Percentiles rank a stretch among this genome's conserved stretches.
Evolutionary conservation across 2,888 invertebrate species (phyloP).

Genomic region (Epirrhoe alternata): DNA sequence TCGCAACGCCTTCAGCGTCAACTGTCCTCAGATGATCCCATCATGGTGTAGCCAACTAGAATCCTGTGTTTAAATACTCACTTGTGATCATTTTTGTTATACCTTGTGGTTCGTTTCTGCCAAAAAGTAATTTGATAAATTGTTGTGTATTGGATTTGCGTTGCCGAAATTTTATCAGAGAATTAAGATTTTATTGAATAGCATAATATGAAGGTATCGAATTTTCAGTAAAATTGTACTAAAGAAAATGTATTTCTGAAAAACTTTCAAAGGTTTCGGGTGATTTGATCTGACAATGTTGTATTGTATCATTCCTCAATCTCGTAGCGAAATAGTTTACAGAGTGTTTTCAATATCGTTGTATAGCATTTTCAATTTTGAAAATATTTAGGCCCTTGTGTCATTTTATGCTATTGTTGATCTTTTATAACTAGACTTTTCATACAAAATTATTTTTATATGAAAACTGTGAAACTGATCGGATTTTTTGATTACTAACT

Average conservation of each 20-base stretch:
- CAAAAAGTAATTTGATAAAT: constrained; percentile 35
- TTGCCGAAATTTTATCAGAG: constrained; percentile 7
- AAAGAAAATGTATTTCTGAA: background rate
- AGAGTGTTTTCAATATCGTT: constrained; percentile 24
- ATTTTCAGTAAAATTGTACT: constrained; percentile 6
- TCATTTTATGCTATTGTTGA: constrained; percentile 35
- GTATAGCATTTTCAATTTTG: constrained; percentile 29
- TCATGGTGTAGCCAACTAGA: constrained; percentile 72
- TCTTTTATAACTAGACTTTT: constrained; percentile 37
- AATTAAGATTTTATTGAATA: constrained; percentile 11
- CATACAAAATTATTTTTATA: constrained; percentile 36
- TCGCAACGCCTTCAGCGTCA: constrained; percentile 78
- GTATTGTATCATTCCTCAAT: constrained; percentile 22
- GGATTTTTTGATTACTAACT: constrained; percentile 41
- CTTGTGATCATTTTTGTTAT: constrained; percentile 25
- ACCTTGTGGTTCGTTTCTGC: constrained; percentile 28
- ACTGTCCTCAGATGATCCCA: constrained; percentile 82
- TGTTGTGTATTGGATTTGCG: constrained; percentile 15
- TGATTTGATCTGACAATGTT: constrained; percentile 25
- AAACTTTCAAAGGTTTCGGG: constrained; percentile 12
- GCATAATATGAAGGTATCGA: constrained; percentile 18
- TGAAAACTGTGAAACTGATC: constrained; percentile 29
- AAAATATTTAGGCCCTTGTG: constrained; percentile 25
- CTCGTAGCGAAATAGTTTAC: constrained; percentile 19
- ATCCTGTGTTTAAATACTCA: background rate